Evolutionary conservation across 2,113 vertebrate genomes (phyloP), one percentile per base, ranked within the genome.

Genomic region (Esox niger): DNA sequence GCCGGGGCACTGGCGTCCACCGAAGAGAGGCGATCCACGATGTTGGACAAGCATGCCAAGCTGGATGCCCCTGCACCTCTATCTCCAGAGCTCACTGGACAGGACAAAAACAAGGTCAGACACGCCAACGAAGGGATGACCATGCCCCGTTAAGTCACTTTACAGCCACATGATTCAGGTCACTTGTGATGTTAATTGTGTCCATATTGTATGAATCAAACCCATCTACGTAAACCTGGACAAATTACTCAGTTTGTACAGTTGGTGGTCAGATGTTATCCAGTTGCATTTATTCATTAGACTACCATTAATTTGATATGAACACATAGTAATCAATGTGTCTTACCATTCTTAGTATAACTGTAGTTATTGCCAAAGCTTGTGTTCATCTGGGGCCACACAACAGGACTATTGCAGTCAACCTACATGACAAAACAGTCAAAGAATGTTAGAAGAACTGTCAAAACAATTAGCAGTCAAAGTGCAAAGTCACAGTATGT

Each of bases 31-130:
- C 96, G 91, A 79, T 98, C 96, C 89, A 99, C 97, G 70, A 99
- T 99, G 86, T 93, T 98, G 88, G 95, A 96, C 70, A 99, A 90
- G 79, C 95, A 99, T 84, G 95, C 91, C 84, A 99, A 87, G 77
- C 96, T 99, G 81, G 95, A 96, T 15, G 95, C 88, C 13, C 91
- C 84, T 6, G 80, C 80, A 17, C 83, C 69, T 79, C 91, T 94
- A 3, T 91, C 91, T 35, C 77, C 63, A 47, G 79, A 8, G 30
- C 82, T 84, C 1, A 87, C 95, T 96, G 84, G 47, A 9, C 15
- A 69, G 11, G 32, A 21, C 46, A 57, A 21, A 43, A 21, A 21
- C 0, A 5, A 5, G 13, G 52, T 67, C 7, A 64, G 4, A 6
- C 5, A 21, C 23, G 32, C 17, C 20, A 33, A 30, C 10, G 35